phyloP scores from a whole-genome alignment of 1,140 invertebrate genomes.

The Reticulitermes speratus region DNA sequence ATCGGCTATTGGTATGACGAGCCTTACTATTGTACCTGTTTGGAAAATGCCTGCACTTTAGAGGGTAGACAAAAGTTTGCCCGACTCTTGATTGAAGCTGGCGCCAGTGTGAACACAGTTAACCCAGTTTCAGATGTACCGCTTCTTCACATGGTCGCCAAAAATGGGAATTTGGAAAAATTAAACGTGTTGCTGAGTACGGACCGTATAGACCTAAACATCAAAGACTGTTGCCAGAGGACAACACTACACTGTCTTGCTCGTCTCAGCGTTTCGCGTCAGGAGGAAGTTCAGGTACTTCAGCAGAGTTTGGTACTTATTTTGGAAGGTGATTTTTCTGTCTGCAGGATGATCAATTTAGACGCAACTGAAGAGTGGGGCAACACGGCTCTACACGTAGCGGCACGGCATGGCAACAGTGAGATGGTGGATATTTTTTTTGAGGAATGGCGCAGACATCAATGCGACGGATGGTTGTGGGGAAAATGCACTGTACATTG shows the following conservation, averaged over 20 bases:
- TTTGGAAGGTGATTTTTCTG: background rate
- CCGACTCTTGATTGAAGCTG: background rate
- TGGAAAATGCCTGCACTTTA: background rate
- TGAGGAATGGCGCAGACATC: constrained; percentile 21
- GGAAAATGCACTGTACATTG: constrained; percentile 3
- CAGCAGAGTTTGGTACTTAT: background rate
- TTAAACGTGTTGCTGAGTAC: constrained; percentile 52
- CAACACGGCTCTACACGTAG: constrained; percentile 21
- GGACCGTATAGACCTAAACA: background rate
- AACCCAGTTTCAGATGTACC: constrained; percentile 60
- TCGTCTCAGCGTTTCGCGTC: background rate
- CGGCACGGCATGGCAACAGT: background rate
- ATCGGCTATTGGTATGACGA: background rate
- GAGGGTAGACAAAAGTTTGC: background rate
- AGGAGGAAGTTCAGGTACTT: background rate
- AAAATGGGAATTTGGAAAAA: constrained; percentile 55
- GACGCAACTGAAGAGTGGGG: background rate
- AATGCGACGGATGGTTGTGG: background rate
- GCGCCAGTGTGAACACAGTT: constrained; percentile 47
- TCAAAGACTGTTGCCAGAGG: constrained; percentile 12
- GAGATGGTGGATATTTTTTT: background rate
- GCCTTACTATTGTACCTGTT: constrained; percentile 24
- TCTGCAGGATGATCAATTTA: background rate
- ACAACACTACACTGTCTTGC: background rate
- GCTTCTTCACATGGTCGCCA: constrained; percentile 66